Evolutionary conservation across 2,888 invertebrate species (phyloP), one percentile per base, ranked within the genome.

Genomic region (Heliconius charithonia): DNA sequence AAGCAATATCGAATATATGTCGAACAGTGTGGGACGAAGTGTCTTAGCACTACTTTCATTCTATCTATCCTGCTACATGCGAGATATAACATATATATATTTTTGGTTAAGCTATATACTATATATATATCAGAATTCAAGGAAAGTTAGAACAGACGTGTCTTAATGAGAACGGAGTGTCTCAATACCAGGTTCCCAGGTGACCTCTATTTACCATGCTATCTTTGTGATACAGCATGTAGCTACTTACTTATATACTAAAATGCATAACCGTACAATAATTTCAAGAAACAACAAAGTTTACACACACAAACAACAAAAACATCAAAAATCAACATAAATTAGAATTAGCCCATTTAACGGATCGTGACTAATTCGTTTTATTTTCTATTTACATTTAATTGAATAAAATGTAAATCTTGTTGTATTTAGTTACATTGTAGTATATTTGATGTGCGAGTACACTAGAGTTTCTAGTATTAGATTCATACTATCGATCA

Each of bases 401-500:
- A 59, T 59, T 72, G 59, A 59, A 72, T 71, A n/a, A 59, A 56
- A 72, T 72, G 59, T 72, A 72, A 72, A 72, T 72, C 29, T 72
- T 13, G 4, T n/a, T 32, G 7, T 56, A 72, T 13, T 56, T 32
- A 32, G 16, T 19, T 19, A 62, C 25, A 41, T 3, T 62, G 25
- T 62, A 56, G 32, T 37, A 37, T 25, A 56, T 19, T 71, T 76
- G 19, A 51, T 22, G 51, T 76, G 9, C 7, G 32, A 37, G 32
- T 37, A 77, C 67, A 75, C 85, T 86, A 84, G 83, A 85, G 81
- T 84, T n/a, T 25, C 3, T 4, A 62, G 62, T 62, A 62, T 62
- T 4, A 62, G 62, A 62, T 25, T 62, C 13, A 4, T 2, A 25
- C 4, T 62, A 19, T 51, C 0, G 1, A 37, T 19, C 6, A 51